Conservation (phyloP, 1,140 invertebrate species). For the Sitophilus oryzae region DNA sequence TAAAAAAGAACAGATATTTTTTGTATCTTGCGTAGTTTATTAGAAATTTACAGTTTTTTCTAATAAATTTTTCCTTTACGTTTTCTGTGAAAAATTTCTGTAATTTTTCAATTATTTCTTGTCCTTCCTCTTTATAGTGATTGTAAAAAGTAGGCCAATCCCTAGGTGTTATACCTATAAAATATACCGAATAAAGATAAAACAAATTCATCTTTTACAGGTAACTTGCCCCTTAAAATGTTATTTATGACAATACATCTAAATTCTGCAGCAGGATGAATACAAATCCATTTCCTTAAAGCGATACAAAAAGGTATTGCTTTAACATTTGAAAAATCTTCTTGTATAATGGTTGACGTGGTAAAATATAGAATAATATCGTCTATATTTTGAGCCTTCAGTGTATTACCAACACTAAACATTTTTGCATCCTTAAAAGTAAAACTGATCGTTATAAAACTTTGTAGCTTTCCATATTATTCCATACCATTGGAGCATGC, state of each 20-base stretch:
- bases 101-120: slow-evolving; percentile 34
- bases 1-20: no score
- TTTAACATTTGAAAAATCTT: slow-evolving; percentile 36
- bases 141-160: slow-evolving; percentile 42
- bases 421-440: slow-evolving; percentile 37
- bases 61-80: slow-evolving; percentile 31
- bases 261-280: slow-evolving; percentile 41
- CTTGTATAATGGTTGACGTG: slow-evolving; percentile 33
- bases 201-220: neutral
- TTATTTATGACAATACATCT: slow-evolving; percentile 40
- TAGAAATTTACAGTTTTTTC: slow-evolving; percentile 32
- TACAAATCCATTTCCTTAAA: slow-evolving; percentile 36
- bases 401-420: slow-evolving; percentile 36
- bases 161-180: slow-evolving; percentile 34
- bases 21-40: no score
- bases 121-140: slow-evolving; percentile 39
- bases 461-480: slow-evolving; percentile 5
- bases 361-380: slow-evolving; percentile 36
- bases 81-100: slow-evolving; percentile 34
- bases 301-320: slow-evolving; percentile 35
- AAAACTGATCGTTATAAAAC: slow-evolving; percentile 9
- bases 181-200: neutral
- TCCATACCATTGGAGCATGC: slow-evolving; percentile 36
- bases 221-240: slow-evolving; percentile 30
- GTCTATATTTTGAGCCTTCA: slow-evolving; percentile 35